Conservation (phyloP, 2,113 vertebrate species). For the Alectura lathami region DNA sequence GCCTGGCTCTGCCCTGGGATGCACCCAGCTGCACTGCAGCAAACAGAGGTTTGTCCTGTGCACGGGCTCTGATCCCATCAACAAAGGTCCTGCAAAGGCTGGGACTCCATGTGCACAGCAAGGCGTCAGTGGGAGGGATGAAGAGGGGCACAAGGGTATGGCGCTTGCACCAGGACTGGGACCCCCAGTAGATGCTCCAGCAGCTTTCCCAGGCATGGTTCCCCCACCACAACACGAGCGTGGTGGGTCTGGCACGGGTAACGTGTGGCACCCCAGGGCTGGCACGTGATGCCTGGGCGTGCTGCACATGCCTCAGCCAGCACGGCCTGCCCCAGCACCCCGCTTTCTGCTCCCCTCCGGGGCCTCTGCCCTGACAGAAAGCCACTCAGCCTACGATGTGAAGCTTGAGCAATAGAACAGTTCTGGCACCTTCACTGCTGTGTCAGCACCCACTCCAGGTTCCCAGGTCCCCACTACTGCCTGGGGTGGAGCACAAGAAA, state of each 20-base stretch:
- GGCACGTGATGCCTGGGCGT: accelerated
- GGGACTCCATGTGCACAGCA: neutral
- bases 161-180: neutral
- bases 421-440: constrained; percentile 27
- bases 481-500: too few species aligned
- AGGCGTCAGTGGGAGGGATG: neutral
- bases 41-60: neutral
- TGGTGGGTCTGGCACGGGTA: neutral
- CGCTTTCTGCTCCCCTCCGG: neutral
- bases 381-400: too few species aligned
- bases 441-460: neutral
- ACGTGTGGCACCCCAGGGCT: neutral
- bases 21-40: neutral
- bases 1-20: neutral
- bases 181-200: neutral
- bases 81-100: too few species aligned
- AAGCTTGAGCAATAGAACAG: neutral
- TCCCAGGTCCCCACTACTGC: neutral
- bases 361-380: neutral
- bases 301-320: neutral
- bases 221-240: accelerated
- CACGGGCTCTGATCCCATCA: neutral
- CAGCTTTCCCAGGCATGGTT: neutral
- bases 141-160: neutral
- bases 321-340: accelerated